Evolutionary conservation across 2,113 vertebrate genomes (phyloP).

Genomic region (Pachyramphus minor): DNA sequence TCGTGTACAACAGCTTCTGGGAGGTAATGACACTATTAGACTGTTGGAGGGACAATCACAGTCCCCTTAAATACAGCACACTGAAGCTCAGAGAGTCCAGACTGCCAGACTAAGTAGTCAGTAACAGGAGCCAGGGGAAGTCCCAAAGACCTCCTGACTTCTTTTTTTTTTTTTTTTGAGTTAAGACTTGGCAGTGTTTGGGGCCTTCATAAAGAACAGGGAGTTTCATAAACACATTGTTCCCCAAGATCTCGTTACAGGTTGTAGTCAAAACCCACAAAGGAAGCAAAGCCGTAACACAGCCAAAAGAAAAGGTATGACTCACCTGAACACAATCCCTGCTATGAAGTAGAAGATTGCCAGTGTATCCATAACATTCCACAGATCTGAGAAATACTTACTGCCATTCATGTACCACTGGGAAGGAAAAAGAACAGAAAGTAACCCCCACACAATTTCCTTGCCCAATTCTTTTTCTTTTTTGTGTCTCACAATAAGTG

Average conservation of each 20-base stretch:
- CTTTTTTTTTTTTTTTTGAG: not conserved
- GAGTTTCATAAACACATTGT: fast-evolving
- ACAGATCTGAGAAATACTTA: conserved; percentile 87
- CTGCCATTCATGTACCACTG: conserved; percentile 83
- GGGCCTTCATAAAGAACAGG: not conserved
- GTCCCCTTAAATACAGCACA: not conserved
- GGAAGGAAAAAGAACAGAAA: conserved; percentile 39
- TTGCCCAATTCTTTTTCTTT: not conserved
- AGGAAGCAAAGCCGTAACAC: not conserved
- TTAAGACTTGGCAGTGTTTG: not conserved
- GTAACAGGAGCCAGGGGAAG: not conserved
- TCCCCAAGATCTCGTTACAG: not conserved
- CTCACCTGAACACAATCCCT: conserved; percentile 87
- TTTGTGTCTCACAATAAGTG: not conserved
- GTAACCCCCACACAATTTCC: not conserved
- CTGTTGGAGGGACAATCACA: not conserved
- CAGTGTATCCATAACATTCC: conserved; percentile 92
- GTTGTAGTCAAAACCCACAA: not conserved
- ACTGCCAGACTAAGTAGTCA: not conserved
- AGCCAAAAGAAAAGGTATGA: not conserved
- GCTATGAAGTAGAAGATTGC: conserved; percentile 87
- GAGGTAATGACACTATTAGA: not conserved
- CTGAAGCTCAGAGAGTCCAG: not conserved
- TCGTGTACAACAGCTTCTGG: not conserved
- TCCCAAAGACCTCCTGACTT: not conserved